Evolutionary conservation across 2,888 invertebrate genomes (phyloP).

Genomic region (Muschampia plurimacula): DNA sequence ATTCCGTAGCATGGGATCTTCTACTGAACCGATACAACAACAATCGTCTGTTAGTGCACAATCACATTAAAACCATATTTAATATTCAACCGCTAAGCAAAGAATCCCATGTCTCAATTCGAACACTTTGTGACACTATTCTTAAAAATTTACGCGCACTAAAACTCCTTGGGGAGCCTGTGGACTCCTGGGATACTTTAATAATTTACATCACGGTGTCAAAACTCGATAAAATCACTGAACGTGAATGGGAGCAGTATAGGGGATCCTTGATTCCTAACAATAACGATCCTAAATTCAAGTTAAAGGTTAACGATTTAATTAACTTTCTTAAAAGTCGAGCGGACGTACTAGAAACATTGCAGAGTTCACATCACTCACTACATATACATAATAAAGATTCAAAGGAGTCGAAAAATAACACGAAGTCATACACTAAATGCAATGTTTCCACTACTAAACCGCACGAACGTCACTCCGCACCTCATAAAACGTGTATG

Average conservation of each 20-base stretch:
- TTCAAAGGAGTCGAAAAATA: background rate
- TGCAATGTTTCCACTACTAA: conserved; percentile 7
- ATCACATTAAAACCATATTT: background rate
- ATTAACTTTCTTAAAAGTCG: background rate
- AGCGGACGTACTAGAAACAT: background rate
- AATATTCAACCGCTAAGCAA: background rate
- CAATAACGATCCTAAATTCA: background rate
- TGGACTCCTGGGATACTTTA: background rate
- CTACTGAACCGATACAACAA: background rate
- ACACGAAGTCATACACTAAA: background rate
- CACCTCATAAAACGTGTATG: background rate
- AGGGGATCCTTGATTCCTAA: background rate
- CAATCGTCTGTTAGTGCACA: background rate
- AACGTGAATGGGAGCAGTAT: background rate
- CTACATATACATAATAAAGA: background rate
- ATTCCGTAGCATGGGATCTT: background rate
- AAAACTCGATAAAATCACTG: background rate
- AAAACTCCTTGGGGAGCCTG: background rate
- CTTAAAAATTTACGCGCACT: background rate
- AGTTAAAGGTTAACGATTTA: background rate
- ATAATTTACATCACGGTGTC: background rate
- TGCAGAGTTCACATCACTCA: conserved; percentile 1
- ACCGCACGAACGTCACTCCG: conserved; percentile 15
- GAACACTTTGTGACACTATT: background rate
- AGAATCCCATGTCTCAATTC: background rate